A percentile compares a stretch with the other conserved stretches of the same genome.
Conservation (phyloP, 2,113 vertebrate genomes). For the Notothenia rossii region DNA sequence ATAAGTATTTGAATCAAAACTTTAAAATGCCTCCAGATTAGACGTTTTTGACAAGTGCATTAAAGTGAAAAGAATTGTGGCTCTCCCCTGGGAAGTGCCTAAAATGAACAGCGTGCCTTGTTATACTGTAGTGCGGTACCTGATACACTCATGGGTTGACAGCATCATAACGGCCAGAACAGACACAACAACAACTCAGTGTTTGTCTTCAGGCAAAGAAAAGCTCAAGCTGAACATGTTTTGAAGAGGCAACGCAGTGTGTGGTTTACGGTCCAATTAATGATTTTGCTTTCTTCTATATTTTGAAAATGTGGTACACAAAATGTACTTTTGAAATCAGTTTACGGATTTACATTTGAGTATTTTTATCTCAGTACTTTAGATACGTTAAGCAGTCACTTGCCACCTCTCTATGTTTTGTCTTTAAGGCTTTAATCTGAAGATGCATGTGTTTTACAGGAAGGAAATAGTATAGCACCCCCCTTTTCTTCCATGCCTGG, state of each 20-base stretch:
- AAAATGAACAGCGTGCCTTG: conserved; percentile 32
- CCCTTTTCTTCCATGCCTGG: conserved; percentile 7
- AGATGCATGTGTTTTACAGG: conserved; percentile 21
- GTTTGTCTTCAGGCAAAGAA: conserved; percentile 4
- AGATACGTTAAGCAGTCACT: background rate
- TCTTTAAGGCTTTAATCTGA: conserved; percentile 5
- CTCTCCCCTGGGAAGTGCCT: conserved; percentile 34
- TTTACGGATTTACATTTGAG: background rate
- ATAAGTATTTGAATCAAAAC: conserved; percentile 5
- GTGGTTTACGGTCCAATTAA: background rate
- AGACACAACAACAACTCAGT: conserved; percentile 25
- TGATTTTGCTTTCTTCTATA: background rate
- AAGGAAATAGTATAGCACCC: conserved; percentile 1
- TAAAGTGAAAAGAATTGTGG: conserved; percentile 23
- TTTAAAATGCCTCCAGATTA: conserved; percentile 5
- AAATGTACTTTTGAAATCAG: background rate
- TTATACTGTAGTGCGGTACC: conserved; percentile 10
- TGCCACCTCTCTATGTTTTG: conserved; percentile 1
- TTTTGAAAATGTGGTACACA: background rate
- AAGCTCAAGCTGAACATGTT: conserved; percentile 12
- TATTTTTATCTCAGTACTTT: background rate
- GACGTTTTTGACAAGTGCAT: conserved; percentile 12
- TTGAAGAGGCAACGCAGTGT: background rate
- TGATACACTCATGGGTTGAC: conserved; percentile 26
- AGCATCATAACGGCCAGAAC: conserved; percentile 20